Base-by-base conservation (phyloP, 1,140 invertebrate species). In the Zaprionus kolodkinae region DNA sequence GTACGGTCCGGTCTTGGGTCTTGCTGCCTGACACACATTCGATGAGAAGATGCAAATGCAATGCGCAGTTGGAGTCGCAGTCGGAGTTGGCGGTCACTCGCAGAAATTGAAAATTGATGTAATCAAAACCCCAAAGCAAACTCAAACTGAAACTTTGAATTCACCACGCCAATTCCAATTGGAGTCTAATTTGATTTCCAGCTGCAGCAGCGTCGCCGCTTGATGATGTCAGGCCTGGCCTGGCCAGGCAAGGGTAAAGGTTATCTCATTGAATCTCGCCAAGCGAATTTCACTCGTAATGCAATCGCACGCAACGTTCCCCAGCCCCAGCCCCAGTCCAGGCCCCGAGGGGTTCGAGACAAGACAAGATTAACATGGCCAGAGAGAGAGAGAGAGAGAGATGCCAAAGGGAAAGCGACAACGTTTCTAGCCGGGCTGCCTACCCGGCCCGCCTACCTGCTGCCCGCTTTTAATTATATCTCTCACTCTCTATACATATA, bases 231-330 rank as follows among this genome's bases (percentile, higher is more conserved):
- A 87, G 83, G 83, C 67, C 64, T 48, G 45, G 45, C 61, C 57
- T 60, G 45, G 63, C 68, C 54, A 61, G 62, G 72, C 59, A 61
- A 36, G 83, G 40, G 40, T n/a, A 45, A 89, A 89, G 84, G 84
- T 87, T 87, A 87, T 87, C 83, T 87, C 83, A 70, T 83, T 83
- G 81, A 15, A 30, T 30, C 27, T 3, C 40, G 40, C 38, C 60
- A 56, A 56, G 69, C 72, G 7, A 76, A 74, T 87, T 87, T 87
- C 84, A 88, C 84, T 69, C 80, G 84, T 87, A 87, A 87, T 88
- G 84, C 85, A 88, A 87, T 87, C 83, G 80, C 83, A 87, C 83
- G 83, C 83, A 87, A 87, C 88, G 84, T 84, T n/a, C n/a, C n/a
- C n/a, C n/a, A n/a, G n/a, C 21, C 21, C 76, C 80, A 56, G 48